These are phyloP conservation scores for Caenorhabditis brenneri DNA, from an alignment of 1,140 invertebrate species.

Conservation along the genomic window DNA sequence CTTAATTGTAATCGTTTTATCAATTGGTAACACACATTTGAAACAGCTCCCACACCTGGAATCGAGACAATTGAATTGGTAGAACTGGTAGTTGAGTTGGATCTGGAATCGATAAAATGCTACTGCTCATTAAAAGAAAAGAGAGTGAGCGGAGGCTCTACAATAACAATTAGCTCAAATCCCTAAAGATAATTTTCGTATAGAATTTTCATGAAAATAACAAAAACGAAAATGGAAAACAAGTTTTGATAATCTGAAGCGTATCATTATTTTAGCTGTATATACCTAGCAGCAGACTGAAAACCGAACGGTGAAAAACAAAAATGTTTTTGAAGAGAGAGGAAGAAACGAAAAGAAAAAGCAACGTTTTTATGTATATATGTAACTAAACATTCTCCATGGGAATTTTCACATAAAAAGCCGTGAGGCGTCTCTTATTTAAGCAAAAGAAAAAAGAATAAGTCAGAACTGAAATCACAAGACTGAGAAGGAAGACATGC, in stretches of 20 bases:
- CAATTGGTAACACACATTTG: background rate
- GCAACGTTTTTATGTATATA: background rate
- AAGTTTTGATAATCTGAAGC: no score
- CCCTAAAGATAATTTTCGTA: no score
- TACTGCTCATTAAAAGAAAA: no score
- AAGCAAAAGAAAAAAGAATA: no score
- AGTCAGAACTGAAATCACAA: no score
- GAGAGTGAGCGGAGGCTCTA: no score
- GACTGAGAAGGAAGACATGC: no score
- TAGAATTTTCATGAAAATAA: no score
- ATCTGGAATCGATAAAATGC: background rate
- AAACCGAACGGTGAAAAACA: background rate
- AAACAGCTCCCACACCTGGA: background rate
- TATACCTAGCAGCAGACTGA: background rate
- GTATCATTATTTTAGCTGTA: no score
- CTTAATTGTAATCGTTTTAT: background rate
- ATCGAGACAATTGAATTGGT: slow-evolving; percentile 1
- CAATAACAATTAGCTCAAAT: no score
- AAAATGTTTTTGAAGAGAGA: background rate
- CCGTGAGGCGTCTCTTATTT: background rate
- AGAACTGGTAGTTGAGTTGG: background rate
- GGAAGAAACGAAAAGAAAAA: background rate
- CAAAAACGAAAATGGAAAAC: no score
- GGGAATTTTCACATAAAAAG: background rate
- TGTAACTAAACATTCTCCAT: background rate